phyloP scores from a whole-genome alignment of 2,888 invertebrate genomes.

The Autographa gamma region DNA sequence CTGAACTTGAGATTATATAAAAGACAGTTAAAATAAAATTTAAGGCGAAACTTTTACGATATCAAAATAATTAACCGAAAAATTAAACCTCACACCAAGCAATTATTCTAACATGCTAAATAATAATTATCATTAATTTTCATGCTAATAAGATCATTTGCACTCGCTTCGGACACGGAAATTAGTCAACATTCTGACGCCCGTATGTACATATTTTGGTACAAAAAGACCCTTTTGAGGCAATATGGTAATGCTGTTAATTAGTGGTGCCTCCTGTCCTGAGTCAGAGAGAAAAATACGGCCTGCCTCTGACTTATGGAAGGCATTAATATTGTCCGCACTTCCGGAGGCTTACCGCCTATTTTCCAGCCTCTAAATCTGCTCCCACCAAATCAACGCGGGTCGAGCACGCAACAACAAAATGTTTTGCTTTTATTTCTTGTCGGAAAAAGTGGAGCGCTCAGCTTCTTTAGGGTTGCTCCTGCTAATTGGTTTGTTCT shows the following conservation, averaged over 20 bases:
- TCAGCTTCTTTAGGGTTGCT: not conserved
- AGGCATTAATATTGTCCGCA: conserved; percentile 86
- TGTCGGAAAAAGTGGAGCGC: conserved; percentile 1
- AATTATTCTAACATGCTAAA: conserved; percentile 5
- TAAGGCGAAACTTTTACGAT: not conserved
- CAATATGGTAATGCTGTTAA: conserved; percentile 88
- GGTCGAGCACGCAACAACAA: conserved; percentile 37
- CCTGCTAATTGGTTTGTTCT: not conserved
- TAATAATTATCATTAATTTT: conserved; percentile 14
- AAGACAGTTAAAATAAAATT: too few species aligned
- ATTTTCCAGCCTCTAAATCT: conserved; percentile 76
- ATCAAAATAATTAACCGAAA: not conserved
- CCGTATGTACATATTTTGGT: conserved; percentile 63
- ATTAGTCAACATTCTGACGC: conserved; percentile 71
- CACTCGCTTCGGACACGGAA: conserved; percentile 63
- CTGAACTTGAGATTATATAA: too few species aligned
- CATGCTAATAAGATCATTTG: conserved; percentile 72
- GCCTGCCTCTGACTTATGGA: conserved; percentile 81
- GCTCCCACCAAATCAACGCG: conserved; percentile 59
- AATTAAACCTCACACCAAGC: not conserved
- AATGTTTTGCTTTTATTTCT: conserved; percentile 54
- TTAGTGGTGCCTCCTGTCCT: conserved; percentile 83
- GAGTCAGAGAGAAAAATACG: conserved; percentile 83
- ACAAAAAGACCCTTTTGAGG: conserved; percentile 74
- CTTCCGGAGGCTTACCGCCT: conserved; percentile 78